A percentile compares a stretch with the other conserved stretches of the same genome.
Evolutionary conservation across 2,888 invertebrate species (phyloP).

Genomic region (Dicycla oo): DNA sequence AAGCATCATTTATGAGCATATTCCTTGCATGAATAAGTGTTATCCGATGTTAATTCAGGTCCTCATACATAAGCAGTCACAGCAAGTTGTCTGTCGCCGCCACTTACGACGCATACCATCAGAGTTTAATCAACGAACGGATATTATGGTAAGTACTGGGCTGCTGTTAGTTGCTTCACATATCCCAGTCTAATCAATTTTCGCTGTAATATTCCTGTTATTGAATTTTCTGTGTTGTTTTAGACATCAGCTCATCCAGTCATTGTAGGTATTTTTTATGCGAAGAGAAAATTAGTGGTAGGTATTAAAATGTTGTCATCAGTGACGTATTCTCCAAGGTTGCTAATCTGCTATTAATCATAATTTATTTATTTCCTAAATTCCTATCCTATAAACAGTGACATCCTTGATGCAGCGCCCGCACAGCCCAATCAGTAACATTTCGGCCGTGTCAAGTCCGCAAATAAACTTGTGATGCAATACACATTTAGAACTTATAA

Average conservation of each 20-base stretch:
- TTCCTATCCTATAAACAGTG: constrained; percentile 42
- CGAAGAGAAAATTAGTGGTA: not conserved
- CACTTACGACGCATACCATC: constrained; percentile 36
- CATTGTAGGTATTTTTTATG: not conserved
- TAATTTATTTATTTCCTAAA: constrained; percentile 25
- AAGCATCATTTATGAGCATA: constrained; percentile 1
- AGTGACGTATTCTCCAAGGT: not conserved
- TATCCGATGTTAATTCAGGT: constrained; percentile 43
- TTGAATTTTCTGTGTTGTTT: not conserved
- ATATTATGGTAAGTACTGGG: constrained; percentile 66
- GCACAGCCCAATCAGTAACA: constrained; percentile 67
- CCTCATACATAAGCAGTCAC: constrained; percentile 34
- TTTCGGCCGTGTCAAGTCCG: constrained; percentile 79
- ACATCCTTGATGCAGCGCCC: constrained; percentile 62
- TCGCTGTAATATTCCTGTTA: not conserved
- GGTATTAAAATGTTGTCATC: not conserved
- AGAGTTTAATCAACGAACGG: constrained; percentile 67
- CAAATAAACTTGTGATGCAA: constrained; percentile 85
- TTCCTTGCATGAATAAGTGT: constrained; percentile 7
- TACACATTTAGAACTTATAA: constrained; percentile 68
- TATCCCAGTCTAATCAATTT: constrained; percentile 18
- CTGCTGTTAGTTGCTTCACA: constrained; percentile 30
- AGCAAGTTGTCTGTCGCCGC: constrained; percentile 51
- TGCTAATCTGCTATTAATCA: constrained; percentile 14
- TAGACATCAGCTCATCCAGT: not conserved